Evolutionary conservation across 1,140 invertebrate species (phyloP).

Genomic region (Rhyacophila brunnea): DNA sequence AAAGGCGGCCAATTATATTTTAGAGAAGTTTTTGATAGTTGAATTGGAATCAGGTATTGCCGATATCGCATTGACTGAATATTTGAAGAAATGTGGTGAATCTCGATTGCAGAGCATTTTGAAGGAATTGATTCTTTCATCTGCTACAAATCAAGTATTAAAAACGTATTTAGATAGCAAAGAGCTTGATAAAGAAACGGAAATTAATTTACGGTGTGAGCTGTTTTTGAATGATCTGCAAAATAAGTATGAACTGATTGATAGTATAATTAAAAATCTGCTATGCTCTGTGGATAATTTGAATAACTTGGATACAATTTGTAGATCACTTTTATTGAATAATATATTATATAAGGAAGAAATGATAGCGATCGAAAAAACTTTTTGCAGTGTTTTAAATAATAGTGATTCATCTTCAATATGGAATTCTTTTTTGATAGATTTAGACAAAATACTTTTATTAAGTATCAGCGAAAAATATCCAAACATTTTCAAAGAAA

Average conservation of each 20-base stretch:
- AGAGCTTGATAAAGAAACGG: conserved; percentile 26
- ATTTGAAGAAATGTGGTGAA: conserved; percentile 38
- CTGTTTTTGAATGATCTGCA: conserved; percentile 42
- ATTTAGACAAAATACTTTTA: conserved; percentile 47
- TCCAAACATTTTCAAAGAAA: conserved; percentile 48
- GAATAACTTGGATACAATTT: conserved; percentile 40
- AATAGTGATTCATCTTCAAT: conserved; percentile 45
- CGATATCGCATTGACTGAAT: conserved; percentile 39
- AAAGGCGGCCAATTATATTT: conserved; percentile 41
- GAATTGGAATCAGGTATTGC: conserved; percentile 35
- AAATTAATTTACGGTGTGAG: conserved; percentile 41
- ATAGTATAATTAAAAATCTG: conserved; percentile 35
- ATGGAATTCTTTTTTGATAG: conserved; percentile 49
- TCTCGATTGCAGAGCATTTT: conserved; percentile 46
- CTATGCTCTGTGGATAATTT: conserved; percentile 36
- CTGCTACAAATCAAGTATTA: conserved; percentile 44
- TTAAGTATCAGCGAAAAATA: conserved; percentile 47
- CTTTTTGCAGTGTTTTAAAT: conserved; percentile 48
- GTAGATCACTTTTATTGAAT: conserved; percentile 36
- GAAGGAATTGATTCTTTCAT: conserved; percentile 47
- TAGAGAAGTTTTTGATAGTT: conserved; percentile 40
- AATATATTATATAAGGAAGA: conserved; percentile 39
- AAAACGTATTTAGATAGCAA: conserved; percentile 13
- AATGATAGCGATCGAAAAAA: conserved; percentile 48
- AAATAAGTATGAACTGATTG: conserved; percentile 22